Conservation (phyloP, 2,797 vertebrate genomes). For the Gobionotothen gibberifrons region DNA sequence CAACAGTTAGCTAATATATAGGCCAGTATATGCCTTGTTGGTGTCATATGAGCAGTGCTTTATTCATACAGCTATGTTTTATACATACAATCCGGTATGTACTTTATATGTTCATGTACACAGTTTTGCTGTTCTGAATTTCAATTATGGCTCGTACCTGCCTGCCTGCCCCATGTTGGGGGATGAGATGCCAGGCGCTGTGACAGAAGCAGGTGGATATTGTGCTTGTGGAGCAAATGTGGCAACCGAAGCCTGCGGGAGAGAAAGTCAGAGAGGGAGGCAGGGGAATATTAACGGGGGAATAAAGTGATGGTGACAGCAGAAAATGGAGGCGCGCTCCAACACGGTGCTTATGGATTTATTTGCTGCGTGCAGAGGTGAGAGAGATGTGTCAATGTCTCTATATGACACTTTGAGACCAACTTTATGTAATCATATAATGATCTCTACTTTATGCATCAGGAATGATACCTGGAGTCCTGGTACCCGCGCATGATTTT, state of each 20-base stretch:
- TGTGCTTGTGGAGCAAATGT: slow-evolving; percentile 67
- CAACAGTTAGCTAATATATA: slow-evolving; percentile 35
- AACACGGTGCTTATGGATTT: slow-evolving; percentile 72
- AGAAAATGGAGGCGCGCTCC: slow-evolving; percentile 73
- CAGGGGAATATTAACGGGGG: slow-evolving; percentile 72
- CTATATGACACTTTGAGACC: slow-evolving; percentile 43
- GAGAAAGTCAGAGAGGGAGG: slow-evolving; percentile 41
- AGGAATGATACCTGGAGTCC: slow-evolving; percentile 11
- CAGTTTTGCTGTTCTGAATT: slow-evolving; percentile 53
- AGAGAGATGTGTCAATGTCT: slow-evolving; percentile 44
- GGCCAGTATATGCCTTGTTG: not conserved
- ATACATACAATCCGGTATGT: not conserved
- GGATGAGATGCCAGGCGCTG: slow-evolving; percentile 55
- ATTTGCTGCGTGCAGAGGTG: slow-evolving; percentile 44
- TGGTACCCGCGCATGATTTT: slow-evolving; percentile 5
- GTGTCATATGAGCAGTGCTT: not conserved
- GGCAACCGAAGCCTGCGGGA: slow-evolving; percentile 56
- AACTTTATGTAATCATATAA: slow-evolving; percentile 35
- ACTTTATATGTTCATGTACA: slow-evolving; percentile 16
- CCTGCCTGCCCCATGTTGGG: slow-evolving; percentile 27
- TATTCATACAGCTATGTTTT: slow-evolving; percentile 12
- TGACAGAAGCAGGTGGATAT: slow-evolving; percentile 71
- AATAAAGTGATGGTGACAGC: slow-evolving; percentile 79
- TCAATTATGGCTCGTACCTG: slow-evolving; percentile 48
- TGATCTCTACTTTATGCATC: slow-evolving; percentile 38